Evolutionary conservation across 2,113 vertebrate species (phyloP).

Genomic region (Percopsis transmontana): DNA sequence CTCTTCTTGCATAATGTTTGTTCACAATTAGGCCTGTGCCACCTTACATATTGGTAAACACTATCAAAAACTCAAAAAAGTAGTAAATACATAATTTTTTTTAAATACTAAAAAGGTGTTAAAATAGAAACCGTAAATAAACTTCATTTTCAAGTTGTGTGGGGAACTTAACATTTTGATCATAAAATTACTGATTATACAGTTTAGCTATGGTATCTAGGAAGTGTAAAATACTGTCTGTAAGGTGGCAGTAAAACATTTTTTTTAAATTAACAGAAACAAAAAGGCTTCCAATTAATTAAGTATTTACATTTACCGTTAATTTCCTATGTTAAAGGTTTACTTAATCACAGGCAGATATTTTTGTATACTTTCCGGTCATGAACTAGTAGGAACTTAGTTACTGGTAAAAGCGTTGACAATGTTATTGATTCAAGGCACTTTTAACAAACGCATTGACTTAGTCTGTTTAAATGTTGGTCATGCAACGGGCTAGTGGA

Average conservation of each 20-base stretch:
- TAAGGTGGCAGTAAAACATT: constrained; percentile 33
- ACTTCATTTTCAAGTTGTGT: background rate
- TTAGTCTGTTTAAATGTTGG: constrained; percentile 44
- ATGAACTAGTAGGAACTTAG: too few species aligned
- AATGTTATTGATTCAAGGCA: too few species aligned
- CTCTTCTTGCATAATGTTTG: background rate
- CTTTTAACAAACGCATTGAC: constrained; percentile 1
- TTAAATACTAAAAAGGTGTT: constrained; percentile 5
- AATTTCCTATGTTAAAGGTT: too few species aligned
- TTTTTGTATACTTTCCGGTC: too few species aligned
- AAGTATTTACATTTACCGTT: background rate
- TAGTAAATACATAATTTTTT: too few species aligned
- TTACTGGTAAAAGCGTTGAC: too few species aligned
- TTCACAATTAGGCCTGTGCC: background rate
- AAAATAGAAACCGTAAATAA: background rate
- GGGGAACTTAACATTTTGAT: constrained; percentile 6
- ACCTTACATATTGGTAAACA: background rate
- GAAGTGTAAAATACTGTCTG: constrained; percentile 37
- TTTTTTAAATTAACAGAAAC: background rate
- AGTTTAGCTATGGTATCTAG: constrained; percentile 17
- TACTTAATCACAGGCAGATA: too few species aligned
- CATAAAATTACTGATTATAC: constrained; percentile 18
- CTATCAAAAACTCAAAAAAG: constrained; percentile 1
- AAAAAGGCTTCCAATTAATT: constrained; percentile 4
- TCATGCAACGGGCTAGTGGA: constrained; percentile 14